Percentiles rank a stretch among this genome's conserved stretches.
phyloP scores from a whole-genome alignment of 2,113 vertebrate species.

The Pongo pygmaeus region DNA sequence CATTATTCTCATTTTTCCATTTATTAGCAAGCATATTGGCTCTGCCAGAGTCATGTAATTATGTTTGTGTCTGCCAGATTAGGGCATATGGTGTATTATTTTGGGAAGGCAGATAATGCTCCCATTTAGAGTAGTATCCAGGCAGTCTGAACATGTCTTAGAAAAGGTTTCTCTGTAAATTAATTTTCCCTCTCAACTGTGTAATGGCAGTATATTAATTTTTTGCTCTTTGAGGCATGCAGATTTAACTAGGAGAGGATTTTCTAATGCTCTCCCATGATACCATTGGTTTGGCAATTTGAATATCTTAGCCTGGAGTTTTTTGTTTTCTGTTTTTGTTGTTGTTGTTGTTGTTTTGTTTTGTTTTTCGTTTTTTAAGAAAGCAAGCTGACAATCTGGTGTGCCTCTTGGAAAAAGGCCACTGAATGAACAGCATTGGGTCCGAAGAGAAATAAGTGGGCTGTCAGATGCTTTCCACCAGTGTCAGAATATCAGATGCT shows the following conservation, averaged over 20 bases:
- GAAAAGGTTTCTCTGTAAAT: conserved; percentile 77
- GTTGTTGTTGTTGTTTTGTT: not conserved
- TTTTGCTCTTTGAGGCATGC: conserved; percentile 79
- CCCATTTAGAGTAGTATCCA: conserved; percentile 70
- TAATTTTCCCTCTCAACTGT: conserved; percentile 79
- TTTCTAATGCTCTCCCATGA: conserved; percentile 73
- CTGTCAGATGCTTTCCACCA: not conserved
- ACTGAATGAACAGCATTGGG: not conserved
- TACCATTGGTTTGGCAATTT: conserved; percentile 64
- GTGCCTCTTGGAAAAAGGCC: conserved; percentile 34
- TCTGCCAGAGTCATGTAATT: conserved; percentile 75
- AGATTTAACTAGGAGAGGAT: conserved; percentile 67
- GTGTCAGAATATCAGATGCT: not conserved
- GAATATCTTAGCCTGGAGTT: conserved; percentile 66
- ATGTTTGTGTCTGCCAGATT: conserved; percentile 78
- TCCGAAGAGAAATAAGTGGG: not conserved
- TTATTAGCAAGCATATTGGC: conserved; percentile 76
- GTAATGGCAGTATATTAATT: conserved; percentile 78
- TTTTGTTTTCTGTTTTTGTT: not conserved
- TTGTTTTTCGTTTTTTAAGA: not conserved
- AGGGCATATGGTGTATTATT: conserved; percentile 78
- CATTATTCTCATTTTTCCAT: conserved; percentile 68
- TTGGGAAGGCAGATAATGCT: conserved; percentile 75
- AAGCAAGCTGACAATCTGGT: conserved; percentile 45
- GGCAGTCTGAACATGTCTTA: conserved; percentile 73